Base-by-base conservation (phyloP, 2,113 vertebrate species). In the Rhinolophus ferrumequinum region DNA sequence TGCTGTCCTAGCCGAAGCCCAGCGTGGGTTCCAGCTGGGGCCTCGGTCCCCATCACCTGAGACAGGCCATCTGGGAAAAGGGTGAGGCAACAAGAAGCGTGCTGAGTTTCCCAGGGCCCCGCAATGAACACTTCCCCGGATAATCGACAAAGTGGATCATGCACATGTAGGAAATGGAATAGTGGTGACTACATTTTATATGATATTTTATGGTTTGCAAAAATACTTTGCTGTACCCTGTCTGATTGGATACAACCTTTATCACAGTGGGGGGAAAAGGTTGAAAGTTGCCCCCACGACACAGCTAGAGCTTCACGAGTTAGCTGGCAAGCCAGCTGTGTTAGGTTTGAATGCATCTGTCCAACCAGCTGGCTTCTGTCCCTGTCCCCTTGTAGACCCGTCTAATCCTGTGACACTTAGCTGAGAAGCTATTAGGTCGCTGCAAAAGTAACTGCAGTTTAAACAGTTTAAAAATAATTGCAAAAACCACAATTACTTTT, bases 201-300 rank as follows among this genome's bases (percentile, higher is more conserved):
- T 28, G 24, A 26, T 84, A 50, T 90, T 89, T 60, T 93, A 69
- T 50, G 93, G 92, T 82, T 95, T 91, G 54, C 86, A 91, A 88
- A 93, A 91, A 81, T 82, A 35, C 33, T 94, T 89, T 88, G 67
- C 82, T 88, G 54, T 66, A 22, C 72, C 38, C 47, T 24, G 60
- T 93, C 93, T 95, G 38, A 50, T 77, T 85, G 72, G 91, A 86
- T 75, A 38, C 3, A 94, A 94, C n/a, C 69, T 82, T 90, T 72
- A 52, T 75, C 82, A 73, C 21, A 6, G 9, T 47, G 33, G 10
- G 28, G 28, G 28, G 24, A 44, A 70, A 64, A 73, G 11, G 33
- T 90, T 77, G 44, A 12, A 62, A 64, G 14, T 62, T 86, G 38
- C 67, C 73, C 66, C 52, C 44, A 33, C 80, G 41, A 54, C 56